These are phyloP conservation scores for Sarcophaga variegata DNA, from an alignment of 2,888 invertebrate species.

Conservation along the genomic window DNA sequence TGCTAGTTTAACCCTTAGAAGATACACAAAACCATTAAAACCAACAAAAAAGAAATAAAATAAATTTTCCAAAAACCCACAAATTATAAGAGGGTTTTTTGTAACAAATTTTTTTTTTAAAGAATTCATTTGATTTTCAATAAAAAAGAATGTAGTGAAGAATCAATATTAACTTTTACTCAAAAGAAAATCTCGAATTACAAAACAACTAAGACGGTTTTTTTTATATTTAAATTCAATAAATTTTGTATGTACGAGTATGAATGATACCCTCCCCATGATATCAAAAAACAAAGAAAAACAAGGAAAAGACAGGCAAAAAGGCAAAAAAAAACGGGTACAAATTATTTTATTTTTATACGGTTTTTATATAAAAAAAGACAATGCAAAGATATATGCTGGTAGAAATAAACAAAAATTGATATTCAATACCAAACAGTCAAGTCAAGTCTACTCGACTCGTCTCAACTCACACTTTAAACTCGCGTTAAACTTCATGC, in stretches of 20 bases:
- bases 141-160: neutral
- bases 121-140: neutral
- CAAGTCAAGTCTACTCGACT: conserved; percentile 23
- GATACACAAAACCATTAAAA: no score
- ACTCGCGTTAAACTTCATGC: conserved; percentile 70
- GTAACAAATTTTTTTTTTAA: conserved; percentile 22
- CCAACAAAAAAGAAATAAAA: no score
- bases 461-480: conserved; percentile 60
- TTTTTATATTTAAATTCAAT: neutral
- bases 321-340: neutral
- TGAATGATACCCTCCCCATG: neutral
- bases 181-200: neutral
- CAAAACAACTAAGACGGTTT: neutral
- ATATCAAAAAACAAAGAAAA: neutral
- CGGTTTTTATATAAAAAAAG: conserved; percentile 1
- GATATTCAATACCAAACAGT: conserved; percentile 52
- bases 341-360: conserved; percentile 40
- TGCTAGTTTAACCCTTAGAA: no score
- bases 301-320: neutral
- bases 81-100: neutral
- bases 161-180: neutral
- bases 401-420: conserved; percentile 22
- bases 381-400: conserved; percentile 23
- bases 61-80: no score
- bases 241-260: neutral